Base-by-base conservation (phyloP, 2,888 invertebrate species). In the Pantelozetes paolii region DNA sequence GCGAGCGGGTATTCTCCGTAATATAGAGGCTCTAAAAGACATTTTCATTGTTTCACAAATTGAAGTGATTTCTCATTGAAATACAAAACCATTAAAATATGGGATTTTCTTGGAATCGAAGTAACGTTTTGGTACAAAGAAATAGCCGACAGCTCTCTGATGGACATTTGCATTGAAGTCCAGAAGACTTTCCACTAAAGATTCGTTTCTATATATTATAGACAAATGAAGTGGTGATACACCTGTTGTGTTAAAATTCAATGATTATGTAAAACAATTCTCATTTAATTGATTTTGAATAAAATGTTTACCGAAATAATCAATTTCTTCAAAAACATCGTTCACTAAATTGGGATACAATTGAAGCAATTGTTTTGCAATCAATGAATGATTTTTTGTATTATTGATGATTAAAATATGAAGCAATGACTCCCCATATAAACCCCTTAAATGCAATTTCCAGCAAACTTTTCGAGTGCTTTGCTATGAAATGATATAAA, bases 281-380 rank as follows among this genome's bases (percentile, higher is more conserved):
- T 6, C 20, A 30, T 20, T n/a, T n/a, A n/a, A n/a, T 20, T 62
- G 18, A 13, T 62, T 20, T 18, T 32, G 3, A 62, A 13, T 9
- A 54, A 45, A 72, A 23, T 9, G 18, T 81, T 80, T 82, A 89
- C 92, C 96, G 81, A 94, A 87, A 84, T 97, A 97, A 84, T 98
- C 97, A 82, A 96, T 95, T 0, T 96, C 96, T 84, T 98, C 95
- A 74, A 98, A 96, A 2, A 95, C 90, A 83, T 99, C 98, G 75
- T 94, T 84, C 0, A 92, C 90, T 76, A 97, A 83, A 79, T 90
- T 91, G 0, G 97, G 95, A 81, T 92, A 98, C 80, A 93, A 90
- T 81, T 92, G 90, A 26, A 99, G 86, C 74, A 99, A 84, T 5
- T 93, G 90, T 77, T 94, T 87, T 0, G 96, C 96, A 74, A 99